Base-by-base conservation (phyloP, 2,797 vertebrate species). In the Lophius americanus region DNA sequence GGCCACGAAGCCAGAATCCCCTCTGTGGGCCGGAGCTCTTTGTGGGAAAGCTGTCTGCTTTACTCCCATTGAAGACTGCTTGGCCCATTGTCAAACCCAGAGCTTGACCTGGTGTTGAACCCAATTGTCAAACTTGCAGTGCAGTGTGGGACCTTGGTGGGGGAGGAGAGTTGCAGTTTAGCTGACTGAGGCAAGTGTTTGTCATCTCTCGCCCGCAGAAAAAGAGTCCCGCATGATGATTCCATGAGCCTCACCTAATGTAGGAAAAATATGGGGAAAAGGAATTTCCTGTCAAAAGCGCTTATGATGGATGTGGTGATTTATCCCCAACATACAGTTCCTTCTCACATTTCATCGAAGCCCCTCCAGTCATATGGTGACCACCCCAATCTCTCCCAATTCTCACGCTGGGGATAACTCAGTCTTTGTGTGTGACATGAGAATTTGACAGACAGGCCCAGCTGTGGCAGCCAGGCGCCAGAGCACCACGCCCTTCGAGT, bases 61-160 rank as follows among this genome's bases (percentile, higher is more conserved):
- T 77, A 85, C 95, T 97, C 94, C 95, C 94, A 96, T 96, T 98
- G 96, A 98, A 95, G 96, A 95, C 93, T 94, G 95, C 93, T 95
- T 98, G 97, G 97, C 95, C 84, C 83, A 67, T 88, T 91, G 96
- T 98, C 97, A 99, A 96, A 92, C 95, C 94, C 94, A 92, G 89
- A 94, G 96, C 93, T 95, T 99, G 98, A 98, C 98, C 98, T 96
- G 91, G 94, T 96, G 96, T 96, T 99, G 98, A 99, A 99, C 98
- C 95, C 95, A 93, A 96, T 97, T 95, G 95, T 97, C 96, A 96
- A 95, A 95, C 95, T 95, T 95, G 94, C 88, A 91, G 88, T 85
- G 89, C 82, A 88, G 88, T 85, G 88, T 84, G 90, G 91, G 89
- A 87, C 91, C 88, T 89, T 84, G 85, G 72, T 89, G 87, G 85